These are phyloP conservation scores for Toxotes lorentzi DNA, from an alignment of 2,797 vertebrate species.

Conservation along the genomic window DNA sequence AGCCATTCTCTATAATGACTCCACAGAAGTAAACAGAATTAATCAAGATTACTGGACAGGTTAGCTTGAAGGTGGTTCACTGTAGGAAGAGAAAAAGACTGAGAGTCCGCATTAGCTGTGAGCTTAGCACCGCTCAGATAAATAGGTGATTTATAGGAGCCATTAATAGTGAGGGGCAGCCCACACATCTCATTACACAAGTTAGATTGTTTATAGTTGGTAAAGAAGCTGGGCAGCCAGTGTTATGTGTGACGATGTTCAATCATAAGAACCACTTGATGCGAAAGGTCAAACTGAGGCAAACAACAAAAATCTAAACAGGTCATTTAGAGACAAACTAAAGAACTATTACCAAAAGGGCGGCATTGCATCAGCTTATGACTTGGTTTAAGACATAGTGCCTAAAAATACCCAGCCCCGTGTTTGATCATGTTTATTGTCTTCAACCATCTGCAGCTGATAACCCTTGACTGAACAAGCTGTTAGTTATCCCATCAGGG, in stretches of 20 bases:
- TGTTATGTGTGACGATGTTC: slow-evolving; percentile 35
- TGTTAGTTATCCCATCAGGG: slow-evolving; percentile 68
- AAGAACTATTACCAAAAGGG: slow-evolving; percentile 6
- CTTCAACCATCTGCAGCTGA: slow-evolving; percentile 83
- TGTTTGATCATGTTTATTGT: slow-evolving; percentile 85
- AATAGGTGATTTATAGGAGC: slow-evolving; percentile 79
- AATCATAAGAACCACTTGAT: slow-evolving; percentile 38
- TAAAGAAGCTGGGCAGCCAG: slow-evolving; percentile 34
- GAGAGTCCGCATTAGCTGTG: slow-evolving; percentile 43
- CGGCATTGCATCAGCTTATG: slow-evolving; percentile 24
- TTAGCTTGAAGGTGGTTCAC: slow-evolving; percentile 61
- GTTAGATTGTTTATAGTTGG: slow-evolving; percentile 58
- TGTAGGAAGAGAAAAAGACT: slow-evolving; percentile 46
- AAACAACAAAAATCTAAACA: slow-evolving; percentile 17
- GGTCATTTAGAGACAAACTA: background rate
- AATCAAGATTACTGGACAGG: slow-evolving; percentile 79
- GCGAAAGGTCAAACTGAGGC: slow-evolving; percentile 52
- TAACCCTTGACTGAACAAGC: slow-evolving; percentile 84
- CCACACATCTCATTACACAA: slow-evolving; percentile 74
- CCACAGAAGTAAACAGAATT: slow-evolving; percentile 79
- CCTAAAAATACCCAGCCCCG: slow-evolving; percentile 67
- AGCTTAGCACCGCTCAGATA: slow-evolving; percentile 53
- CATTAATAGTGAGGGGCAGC: slow-evolving; percentile 73
- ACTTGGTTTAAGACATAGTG: slow-evolving; percentile 53
- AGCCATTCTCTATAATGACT: slow-evolving; percentile 66